Percentiles rank a stretch among this genome's conserved stretches.
phyloP scores from a whole-genome alignment of 2,797 vertebrate species.

The Australoheros facetus region DNA sequence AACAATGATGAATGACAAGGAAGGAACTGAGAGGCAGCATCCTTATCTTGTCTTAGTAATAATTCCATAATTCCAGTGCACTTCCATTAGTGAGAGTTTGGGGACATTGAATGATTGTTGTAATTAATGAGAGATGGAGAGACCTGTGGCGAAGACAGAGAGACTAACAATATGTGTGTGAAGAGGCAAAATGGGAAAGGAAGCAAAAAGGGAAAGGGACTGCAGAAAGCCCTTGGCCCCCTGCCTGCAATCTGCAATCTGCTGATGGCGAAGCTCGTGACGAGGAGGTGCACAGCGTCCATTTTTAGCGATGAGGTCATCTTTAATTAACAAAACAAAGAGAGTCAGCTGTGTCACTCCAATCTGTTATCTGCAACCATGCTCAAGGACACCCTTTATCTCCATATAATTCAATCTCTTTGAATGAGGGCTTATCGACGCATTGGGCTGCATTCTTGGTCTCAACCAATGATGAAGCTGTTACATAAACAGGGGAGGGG shows the following conservation, averaged over 20 bases:
- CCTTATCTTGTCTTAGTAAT: slow-evolving; percentile 44
- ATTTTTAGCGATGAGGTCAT: slow-evolving; percentile 90
- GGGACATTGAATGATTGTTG: slow-evolving; percentile 30
- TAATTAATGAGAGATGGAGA: slow-evolving; percentile 35
- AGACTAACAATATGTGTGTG: slow-evolving; percentile 60
- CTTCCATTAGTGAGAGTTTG: slow-evolving; percentile 42
- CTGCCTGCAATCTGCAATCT: slow-evolving; percentile 85
- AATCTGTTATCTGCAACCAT: slow-evolving; percentile 84
- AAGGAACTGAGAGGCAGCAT: slow-evolving; percentile 29
- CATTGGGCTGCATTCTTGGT: slow-evolving; percentile 73
- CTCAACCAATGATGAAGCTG: slow-evolving; percentile 70
- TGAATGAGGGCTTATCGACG: slow-evolving; percentile 79
- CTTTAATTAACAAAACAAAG: slow-evolving; percentile 88
- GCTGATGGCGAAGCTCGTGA: slow-evolving; percentile 85
- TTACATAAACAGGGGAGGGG: slow-evolving; percentile 76
- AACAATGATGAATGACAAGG: slow-evolving; percentile 41
- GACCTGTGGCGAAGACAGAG: slow-evolving; percentile 43
- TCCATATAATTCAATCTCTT: slow-evolving; percentile 83
- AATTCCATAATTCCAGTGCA: slow-evolving; percentile 35
- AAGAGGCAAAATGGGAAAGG: slow-evolving; percentile 68
- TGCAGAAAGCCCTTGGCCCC: slow-evolving; percentile 82
- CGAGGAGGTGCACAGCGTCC: slow-evolving; percentile 83
- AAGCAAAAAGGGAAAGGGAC: slow-evolving; percentile 71
- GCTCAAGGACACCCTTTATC: slow-evolving; percentile 85
- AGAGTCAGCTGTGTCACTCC: slow-evolving; percentile 84